A percentile compares a stretch with the other conserved stretches of the same genome.
Conservation (phyloP, 2,888 invertebrate genomes). For the Cantharis flavilabris region DNA sequence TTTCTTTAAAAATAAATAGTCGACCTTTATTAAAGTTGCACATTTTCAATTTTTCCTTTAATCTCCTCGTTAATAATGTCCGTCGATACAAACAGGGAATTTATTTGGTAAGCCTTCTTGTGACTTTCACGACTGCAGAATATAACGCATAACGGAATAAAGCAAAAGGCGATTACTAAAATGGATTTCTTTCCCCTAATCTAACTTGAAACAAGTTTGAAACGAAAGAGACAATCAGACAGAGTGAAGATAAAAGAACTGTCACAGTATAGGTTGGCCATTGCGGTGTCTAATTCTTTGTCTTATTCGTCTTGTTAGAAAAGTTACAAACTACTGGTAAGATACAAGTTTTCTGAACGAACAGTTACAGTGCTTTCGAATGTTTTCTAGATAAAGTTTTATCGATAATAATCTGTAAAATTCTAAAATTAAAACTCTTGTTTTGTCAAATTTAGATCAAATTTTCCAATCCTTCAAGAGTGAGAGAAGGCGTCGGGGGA, state of each 20-base stretch:
- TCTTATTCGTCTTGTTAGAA: constrained; percentile 32
- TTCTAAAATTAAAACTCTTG: constrained; percentile 8
- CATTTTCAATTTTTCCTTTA: background rate
- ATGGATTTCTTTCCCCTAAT: constrained; percentile 37
- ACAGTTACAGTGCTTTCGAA: constrained; percentile 18
- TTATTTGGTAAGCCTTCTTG: background rate
- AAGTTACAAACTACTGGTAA: constrained; percentile 35
- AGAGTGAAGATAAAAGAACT: constrained; percentile 40
- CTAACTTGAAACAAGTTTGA: constrained; percentile 36
- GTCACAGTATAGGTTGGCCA: constrained; percentile 34
- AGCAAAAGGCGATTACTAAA: constrained; percentile 18
- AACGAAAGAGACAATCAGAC: constrained; percentile 36
- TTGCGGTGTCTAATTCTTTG: constrained; percentile 40
- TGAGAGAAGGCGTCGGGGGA: constrained; percentile 48
- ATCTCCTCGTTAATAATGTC: background rate
- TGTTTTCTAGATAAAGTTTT: constrained; percentile 11
- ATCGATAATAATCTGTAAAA: background rate
- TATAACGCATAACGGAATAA: background rate
- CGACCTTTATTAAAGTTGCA: constrained; percentile 12
- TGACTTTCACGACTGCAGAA: background rate
- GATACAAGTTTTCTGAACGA: constrained; percentile 24
- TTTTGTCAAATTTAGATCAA: constrained; percentile 31
- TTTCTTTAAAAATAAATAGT: constrained; percentile 6
- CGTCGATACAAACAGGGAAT: background rate
- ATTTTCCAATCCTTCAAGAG: constrained; percentile 40